Conservation (phyloP, 2,113 vertebrate species). For the Patagioenas fasciata region DNA sequence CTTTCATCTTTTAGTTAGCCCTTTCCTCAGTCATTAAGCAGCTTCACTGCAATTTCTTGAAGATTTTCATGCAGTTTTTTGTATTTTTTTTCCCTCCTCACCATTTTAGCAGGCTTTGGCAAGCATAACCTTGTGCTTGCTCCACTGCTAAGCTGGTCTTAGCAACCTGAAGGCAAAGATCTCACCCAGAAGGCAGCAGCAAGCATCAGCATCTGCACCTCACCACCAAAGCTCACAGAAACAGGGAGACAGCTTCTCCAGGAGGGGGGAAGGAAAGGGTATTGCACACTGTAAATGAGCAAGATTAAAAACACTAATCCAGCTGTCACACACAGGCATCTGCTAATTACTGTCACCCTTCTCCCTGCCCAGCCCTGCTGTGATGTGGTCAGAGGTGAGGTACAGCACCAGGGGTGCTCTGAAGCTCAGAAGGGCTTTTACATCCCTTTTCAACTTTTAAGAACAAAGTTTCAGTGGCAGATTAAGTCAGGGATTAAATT, state of each 20-base stretch:
- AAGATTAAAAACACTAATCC: not conserved
- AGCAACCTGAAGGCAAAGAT: not conserved
- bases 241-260: not conserved
- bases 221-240: not conserved
- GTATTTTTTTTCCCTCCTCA: too few species aligned
- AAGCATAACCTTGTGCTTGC: not conserved
- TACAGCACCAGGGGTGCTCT: not conserved
- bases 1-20: not conserved
- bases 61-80: not conserved
- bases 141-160: not conserved
- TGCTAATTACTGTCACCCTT: not conserved
- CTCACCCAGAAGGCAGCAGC: not conserved
- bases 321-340: not conserved
- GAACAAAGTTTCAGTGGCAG: not conserved
- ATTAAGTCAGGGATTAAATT: not conserved
- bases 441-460: not conserved
- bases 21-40: not conserved
- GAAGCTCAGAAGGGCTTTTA: not conserved
- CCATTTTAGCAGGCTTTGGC: not conserved
- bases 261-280: not conserved
- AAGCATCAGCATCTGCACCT: not conserved
- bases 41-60: not conserved
- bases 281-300: not conserved
- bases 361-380: not conserved
- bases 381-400: not conserved